Evolutionary conservation across 2,888 invertebrate species (phyloP), one percentile per base, ranked within the genome.

Genomic region (Chalcosyrphus nemorum): DNA sequence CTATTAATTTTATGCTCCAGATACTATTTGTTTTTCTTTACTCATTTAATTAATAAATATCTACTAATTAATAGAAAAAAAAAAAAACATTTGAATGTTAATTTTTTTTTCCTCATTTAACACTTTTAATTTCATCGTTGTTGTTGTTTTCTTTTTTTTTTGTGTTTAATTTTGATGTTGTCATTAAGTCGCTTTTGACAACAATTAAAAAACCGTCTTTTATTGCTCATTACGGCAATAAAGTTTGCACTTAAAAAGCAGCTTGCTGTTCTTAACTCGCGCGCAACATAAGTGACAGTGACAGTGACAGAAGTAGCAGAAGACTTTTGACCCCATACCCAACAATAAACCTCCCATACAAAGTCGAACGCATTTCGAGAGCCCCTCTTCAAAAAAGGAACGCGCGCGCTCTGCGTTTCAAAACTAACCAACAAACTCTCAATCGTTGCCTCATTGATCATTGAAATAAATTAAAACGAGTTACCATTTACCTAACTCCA

Each of bases 391-490:
- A 7, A 47, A 45, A n/a, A n/a, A n/a, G n/a, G n/a, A n/a, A n/a
- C n/a, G n/a, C n/a, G n/a, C n/a, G 45, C 45, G 35, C 11, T n/a
- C 3, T 11, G 11, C 50, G 35, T 74, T 74, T 74, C 74, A 43
- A 74, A 68, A 68, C 50, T 3, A 19, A 29, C 6, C 19, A 43
- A 38, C 32, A 63, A 43, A 32, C 77, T 59, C 61, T 66, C 65
- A 70, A 78, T 78, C 68, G 56, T 82, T 68, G 82, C 78, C 61
- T 77, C 61, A 78, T 78, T 72, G 78, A 78, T 82, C 61, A 72
- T 61, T 72, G 65, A 71, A 70, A 75, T 57, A 65, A 66, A 56
- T 76, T 56, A 45, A 71, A 82, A 77, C 82, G 68, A 77, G 77
- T 77, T 77, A 78, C 66, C 68, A 78, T 78, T 72, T 71, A 71